Evolutionary conservation across 2,888 invertebrate species (phyloP).

Genomic region (Gnatocerus cornutus): DNA sequence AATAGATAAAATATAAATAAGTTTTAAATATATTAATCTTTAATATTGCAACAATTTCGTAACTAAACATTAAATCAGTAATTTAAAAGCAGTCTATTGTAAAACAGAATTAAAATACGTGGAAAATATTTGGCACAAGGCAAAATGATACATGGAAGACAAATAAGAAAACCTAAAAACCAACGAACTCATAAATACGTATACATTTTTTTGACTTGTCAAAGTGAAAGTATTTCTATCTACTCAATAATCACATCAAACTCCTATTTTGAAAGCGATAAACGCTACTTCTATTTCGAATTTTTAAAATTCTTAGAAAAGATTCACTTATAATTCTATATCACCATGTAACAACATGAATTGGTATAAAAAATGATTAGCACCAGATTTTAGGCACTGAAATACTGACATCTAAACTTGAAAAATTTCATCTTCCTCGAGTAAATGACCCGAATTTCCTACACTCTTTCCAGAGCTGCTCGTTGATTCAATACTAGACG

Average conservation of each 20-base stretch:
- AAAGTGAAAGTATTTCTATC: background rate
- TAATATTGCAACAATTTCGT: constrained; percentile 54
- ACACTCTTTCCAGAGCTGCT: constrained; percentile 38
- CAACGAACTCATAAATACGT: constrained; percentile 12
- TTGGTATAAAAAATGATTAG: constrained; percentile 35
- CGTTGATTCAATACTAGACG: constrained; percentile 42
- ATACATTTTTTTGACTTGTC: constrained; percentile 1
- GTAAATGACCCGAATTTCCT: constrained; percentile 50
- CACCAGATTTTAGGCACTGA: constrained; percentile 49
- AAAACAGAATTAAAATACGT: constrained; percentile 38
- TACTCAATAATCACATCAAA: constrained; percentile 26
- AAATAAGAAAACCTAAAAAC: constrained; percentile 14
- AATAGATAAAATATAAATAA: constrained; percentile 55
- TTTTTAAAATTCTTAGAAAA: constrained; percentile 14
- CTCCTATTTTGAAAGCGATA: background rate
- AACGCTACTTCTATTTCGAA: background rate
- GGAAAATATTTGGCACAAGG: constrained; percentile 53
- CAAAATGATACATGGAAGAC: constrained; percentile 38
- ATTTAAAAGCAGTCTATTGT: constrained; percentile 48
- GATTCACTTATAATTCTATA: constrained; percentile 18
- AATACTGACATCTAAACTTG: constrained; percentile 58
- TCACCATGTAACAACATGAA: constrained; percentile 32
- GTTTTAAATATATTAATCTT: constrained; percentile 56
- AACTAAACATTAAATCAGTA: constrained; percentile 31
- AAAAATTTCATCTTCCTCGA: constrained; percentile 63